These are phyloP conservation scores for Brachymystax lenok DNA, from an alignment of 2,797 vertebrate genomes.

Conservation along the genomic window DNA sequence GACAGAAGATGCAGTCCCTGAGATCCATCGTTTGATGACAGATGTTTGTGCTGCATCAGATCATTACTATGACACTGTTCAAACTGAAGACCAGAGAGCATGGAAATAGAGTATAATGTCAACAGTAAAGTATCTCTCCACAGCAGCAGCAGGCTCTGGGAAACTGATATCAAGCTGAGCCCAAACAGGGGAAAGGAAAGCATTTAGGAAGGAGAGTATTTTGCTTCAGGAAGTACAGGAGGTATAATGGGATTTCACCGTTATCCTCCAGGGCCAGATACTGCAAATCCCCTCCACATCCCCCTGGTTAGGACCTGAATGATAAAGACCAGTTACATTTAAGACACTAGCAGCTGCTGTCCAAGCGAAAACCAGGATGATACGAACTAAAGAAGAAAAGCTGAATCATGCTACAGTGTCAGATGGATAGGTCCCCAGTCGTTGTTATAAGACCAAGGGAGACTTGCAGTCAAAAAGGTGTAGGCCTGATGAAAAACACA, in stretches of 20 bases:
- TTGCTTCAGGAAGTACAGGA: constrained; percentile 72
- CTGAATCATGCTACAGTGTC: not conserved
- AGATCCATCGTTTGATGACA: not conserved
- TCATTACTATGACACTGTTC: constrained; percentile 24
- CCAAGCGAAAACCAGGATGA: not conserved
- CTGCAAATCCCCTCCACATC: constrained; percentile 66
- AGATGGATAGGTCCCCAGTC: not conserved
- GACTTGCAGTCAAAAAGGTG: constrained; percentile 6
- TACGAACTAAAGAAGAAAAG: not conserved
- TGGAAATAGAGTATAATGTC: constrained; percentile 34
- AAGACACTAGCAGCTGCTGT: constrained; percentile 41
- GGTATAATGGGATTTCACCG: constrained; percentile 72
- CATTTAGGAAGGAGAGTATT: constrained; percentile 63
- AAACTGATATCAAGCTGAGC: constrained; percentile 11
- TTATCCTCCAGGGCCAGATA: constrained; percentile 65
- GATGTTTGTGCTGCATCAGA: constrained; percentile 17
- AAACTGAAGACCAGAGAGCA: not conserved
- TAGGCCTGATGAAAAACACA: too few relatives aligned
- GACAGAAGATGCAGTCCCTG: not conserved
- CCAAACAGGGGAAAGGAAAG: constrained; percentile 33
- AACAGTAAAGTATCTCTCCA: constrained; percentile 37
- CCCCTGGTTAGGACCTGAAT: constrained; percentile 56
- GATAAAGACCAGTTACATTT: constrained; percentile 56
- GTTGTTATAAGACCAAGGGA: not conserved
- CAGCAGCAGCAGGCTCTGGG: constrained; percentile 28